phyloP scores from a whole-genome alignment of 2,888 invertebrate genomes.

The Ochropleura leucogaster region DNA sequence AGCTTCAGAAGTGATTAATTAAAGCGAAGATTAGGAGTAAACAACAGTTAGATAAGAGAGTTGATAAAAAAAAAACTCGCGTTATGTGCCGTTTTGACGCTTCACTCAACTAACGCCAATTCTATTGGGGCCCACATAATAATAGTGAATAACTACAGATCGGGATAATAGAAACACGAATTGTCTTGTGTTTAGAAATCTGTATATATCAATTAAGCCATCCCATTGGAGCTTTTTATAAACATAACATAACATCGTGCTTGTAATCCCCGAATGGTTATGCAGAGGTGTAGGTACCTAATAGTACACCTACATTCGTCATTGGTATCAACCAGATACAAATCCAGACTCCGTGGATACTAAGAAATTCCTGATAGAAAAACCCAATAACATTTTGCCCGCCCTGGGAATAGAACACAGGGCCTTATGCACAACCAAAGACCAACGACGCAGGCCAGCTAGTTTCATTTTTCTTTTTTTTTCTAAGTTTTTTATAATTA shows the following conservation, averaged over 20 bases:
- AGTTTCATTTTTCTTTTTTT: too few species aligned
- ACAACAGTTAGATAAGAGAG: slow-evolving; percentile 20
- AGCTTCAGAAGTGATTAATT: slow-evolving; percentile 9
- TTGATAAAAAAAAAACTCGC: not conserved
- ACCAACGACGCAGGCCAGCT: too few species aligned
- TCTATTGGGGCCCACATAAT: not conserved
- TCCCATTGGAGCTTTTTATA: not conserved
- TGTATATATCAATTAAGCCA: not conserved
- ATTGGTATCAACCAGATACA: too few species aligned
- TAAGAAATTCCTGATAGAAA: too few species aligned
- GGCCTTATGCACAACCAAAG: too few species aligned
- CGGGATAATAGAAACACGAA: not conserved
- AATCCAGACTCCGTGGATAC: too few species aligned
- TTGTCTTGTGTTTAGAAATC: not conserved
- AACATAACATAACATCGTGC: too few species aligned
- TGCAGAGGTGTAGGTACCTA: too few species aligned
- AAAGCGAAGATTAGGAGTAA: not conserved
- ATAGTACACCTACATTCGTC: too few species aligned
- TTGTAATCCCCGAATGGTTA: too few species aligned
- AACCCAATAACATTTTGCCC: too few species aligned
- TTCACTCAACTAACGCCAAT: not conserved
- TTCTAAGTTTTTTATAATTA: not conserved
- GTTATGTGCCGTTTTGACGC: not conserved
- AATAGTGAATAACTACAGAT: not conserved
- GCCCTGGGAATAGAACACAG: too few species aligned